Evolutionary conservation across 2,797 vertebrate species (phyloP).

Genomic region (Ambastaia sidthimunki): DNA sequence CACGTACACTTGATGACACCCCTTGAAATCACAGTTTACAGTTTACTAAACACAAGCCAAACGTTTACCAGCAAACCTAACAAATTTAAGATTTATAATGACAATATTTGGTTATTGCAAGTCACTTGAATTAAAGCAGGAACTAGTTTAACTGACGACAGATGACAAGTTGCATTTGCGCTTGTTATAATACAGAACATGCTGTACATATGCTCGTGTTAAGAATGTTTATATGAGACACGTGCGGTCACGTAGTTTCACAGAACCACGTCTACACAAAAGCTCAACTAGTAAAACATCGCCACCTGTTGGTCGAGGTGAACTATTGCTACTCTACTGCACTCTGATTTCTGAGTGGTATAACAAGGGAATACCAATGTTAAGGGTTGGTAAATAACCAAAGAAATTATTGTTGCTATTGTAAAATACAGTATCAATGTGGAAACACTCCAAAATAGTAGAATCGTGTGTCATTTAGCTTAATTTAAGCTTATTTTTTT

Average conservation of each 20-base stretch:
- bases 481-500: too few relatives aligned
- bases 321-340: background rate
- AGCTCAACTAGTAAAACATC: slow-evolving; percentile 26
- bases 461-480: too few relatives aligned
- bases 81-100: background rate
- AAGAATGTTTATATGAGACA: slow-evolving; percentile 18
- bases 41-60: background rate
- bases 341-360: too few relatives aligned
- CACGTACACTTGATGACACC: too few relatives aligned
- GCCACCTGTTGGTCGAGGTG: slow-evolving; percentile 46
- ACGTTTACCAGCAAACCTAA: background rate
- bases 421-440: too few relatives aligned
- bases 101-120: background rate
- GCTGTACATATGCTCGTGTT: background rate
- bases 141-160: background rate
- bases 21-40: background rate
- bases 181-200: background rate
- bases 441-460: too few relatives aligned
- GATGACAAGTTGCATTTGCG: background rate
- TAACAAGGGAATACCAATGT: too few relatives aligned
- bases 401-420: too few relatives aligned
- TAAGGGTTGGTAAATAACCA: too few relatives aligned
- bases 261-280: background rate
- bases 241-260: background rate
- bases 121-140: background rate